Percentiles rank a stretch among this genome's conserved stretches.
phyloP scores from a whole-genome alignment of 2,113 vertebrate species.

The Tympanuchus pallidicinctus region DNA sequence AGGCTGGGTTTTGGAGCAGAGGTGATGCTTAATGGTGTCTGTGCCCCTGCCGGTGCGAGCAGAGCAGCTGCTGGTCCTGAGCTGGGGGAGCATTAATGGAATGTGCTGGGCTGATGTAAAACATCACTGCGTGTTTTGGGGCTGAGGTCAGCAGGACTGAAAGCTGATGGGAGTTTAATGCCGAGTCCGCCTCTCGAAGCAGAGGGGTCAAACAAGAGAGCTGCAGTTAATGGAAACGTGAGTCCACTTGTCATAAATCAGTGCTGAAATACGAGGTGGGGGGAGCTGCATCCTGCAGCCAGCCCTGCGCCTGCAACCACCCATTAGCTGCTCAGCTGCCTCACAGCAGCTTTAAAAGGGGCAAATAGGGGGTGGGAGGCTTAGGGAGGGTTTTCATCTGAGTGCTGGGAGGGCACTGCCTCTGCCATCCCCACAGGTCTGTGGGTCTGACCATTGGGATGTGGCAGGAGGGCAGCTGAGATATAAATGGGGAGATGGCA shows the following conservation, averaged over 20 bases:
- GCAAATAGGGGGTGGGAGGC: neutral
- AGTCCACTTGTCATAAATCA: slow-evolving; percentile 37
- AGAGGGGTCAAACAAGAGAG: slow-evolving; percentile 30
- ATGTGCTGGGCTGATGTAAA: neutral
- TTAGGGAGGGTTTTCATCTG: neutral
- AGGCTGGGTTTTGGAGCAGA: neutral
- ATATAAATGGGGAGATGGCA: neutral
- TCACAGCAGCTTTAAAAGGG: neutral
- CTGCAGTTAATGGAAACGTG: neutral
- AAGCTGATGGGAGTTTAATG: slow-evolving; percentile 52
- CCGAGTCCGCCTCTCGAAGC: neutral
- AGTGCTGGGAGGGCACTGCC: neutral
- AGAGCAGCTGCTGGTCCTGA: slow-evolving; percentile 39
- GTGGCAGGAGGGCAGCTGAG: neutral
- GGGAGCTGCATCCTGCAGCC: neutral
- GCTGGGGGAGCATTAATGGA: slow-evolving; percentile 38
- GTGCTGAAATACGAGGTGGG: neutral
- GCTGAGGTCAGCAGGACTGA: slow-evolving; percentile 46
- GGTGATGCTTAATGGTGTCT: slow-evolving; percentile 49
- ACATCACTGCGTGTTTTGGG: slow-evolving; percentile 30
- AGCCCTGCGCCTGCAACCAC: neutral
- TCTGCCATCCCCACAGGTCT: accelerated
- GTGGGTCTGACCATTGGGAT: neutral
- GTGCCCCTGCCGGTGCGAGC: slow-evolving; percentile 10
- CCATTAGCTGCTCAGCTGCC: neutral